Conservation (phyloP, 2,113 vertebrate species). For the Anseranas semipalmata region DNA sequence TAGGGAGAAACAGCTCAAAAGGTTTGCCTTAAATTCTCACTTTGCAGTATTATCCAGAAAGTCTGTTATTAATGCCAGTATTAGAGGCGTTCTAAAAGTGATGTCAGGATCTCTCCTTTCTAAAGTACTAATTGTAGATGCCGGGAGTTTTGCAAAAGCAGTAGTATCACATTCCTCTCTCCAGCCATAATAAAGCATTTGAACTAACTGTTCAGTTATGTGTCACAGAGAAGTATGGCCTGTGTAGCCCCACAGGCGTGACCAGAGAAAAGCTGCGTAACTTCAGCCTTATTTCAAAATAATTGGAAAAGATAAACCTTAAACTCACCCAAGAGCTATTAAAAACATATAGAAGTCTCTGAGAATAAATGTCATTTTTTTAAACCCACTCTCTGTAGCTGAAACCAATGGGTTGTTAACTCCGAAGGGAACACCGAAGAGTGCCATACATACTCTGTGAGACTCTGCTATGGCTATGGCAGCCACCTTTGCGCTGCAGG, state of each 20-base stretch:
- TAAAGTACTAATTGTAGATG: neutral
- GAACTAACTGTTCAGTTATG: neutral
- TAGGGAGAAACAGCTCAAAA: slow-evolving; percentile 80
- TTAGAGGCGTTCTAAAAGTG: neutral
- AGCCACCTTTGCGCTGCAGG: neutral
- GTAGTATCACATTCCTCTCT: neutral
- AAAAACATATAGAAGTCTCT: neutral
- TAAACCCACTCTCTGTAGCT: neutral
- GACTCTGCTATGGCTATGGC: neutral
- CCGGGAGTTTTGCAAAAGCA: neutral
- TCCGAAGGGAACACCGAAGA: neutral
- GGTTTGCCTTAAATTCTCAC: slow-evolving; percentile 55
- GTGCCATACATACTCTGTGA: neutral
- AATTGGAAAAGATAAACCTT: neutral
- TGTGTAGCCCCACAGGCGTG: neutral
- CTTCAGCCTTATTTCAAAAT: neutral
- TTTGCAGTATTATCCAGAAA: neutral
- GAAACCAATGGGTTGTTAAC: neutral
- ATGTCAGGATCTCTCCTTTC: neutral
- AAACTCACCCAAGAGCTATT: neutral
- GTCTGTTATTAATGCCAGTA: neutral
- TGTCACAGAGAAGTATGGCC: neutral
- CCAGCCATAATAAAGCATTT: neutral
- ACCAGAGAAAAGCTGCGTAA: neutral
- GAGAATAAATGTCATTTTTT: neutral